A percentile compares a stretch with the other conserved stretches of the same genome.
Evolutionary conservation across 2,888 invertebrate species (phyloP).

Genomic region (Papilio elwesi): DNA sequence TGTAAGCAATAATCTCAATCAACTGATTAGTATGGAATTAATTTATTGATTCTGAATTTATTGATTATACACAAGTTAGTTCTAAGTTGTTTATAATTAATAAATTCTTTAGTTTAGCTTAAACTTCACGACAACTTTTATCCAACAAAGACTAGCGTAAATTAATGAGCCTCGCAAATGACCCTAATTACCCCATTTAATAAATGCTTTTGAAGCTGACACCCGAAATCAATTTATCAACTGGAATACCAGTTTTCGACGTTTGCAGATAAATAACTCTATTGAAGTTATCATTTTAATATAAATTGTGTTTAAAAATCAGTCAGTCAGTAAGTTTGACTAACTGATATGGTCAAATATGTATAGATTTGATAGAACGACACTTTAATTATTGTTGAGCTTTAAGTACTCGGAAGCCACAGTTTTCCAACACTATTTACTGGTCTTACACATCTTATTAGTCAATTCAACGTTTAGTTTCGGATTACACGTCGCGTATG

Average conservation of each 20-base stretch:
- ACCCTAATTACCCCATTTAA: conserved; percentile 2
- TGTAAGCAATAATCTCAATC: too few species aligned
- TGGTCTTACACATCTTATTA: too few species aligned
- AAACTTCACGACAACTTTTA: background rate
- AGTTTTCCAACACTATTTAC: too few species aligned
- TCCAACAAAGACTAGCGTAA: background rate
- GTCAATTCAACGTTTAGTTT: too few species aligned
- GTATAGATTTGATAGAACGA: too few species aligned
- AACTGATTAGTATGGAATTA: background rate
- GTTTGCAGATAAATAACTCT: background rate
- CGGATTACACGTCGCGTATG: too few species aligned
- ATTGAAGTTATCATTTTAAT: background rate
- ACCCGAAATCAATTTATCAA: conserved; percentile 1
- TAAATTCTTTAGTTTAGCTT: too few species aligned
- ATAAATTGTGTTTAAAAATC: background rate
- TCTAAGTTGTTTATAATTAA: too few species aligned
- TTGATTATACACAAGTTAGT: background rate
- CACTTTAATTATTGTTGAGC: too few species aligned
- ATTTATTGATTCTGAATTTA: background rate
- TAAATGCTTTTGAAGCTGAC: conserved; percentile 10
- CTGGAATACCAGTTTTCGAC: background rate
- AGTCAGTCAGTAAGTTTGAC: background rate
- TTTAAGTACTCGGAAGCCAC: too few species aligned
- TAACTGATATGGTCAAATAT: background rate
- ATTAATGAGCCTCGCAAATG: conserved; percentile 6